A percentile compares a stretch with the other conserved stretches of the same genome.
phyloP scores from a whole-genome alignment of 1,140 invertebrate species.

The Laupala kohalensis region DNA sequence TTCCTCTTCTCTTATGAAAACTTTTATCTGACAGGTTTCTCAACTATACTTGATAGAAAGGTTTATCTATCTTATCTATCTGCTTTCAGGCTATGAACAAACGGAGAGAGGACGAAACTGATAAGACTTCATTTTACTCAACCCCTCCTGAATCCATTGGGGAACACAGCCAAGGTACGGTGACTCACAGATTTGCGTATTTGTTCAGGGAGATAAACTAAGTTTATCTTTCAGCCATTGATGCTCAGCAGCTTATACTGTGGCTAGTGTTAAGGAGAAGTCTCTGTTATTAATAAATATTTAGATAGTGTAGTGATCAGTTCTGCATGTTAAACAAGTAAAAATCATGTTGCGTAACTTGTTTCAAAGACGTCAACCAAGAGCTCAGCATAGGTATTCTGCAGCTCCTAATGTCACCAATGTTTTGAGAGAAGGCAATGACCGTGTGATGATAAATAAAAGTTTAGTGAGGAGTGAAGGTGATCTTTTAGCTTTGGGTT shows the following conservation, averaged over 20 bases:
- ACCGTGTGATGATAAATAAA: neutral
- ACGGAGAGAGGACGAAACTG: conserved; percentile 27
- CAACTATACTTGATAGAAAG: too few species aligned
- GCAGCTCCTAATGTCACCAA: neutral
- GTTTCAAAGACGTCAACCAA: neutral
- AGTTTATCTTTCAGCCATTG: neutral
- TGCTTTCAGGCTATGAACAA: conserved; percentile 28
- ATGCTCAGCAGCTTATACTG: too few species aligned
- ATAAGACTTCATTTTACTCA: conserved; percentile 22
- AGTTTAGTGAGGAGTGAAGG: neutral
- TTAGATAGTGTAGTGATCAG: neutral
- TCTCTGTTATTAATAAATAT: neutral
- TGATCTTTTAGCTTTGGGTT: neutral
- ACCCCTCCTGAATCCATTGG: conserved; percentile 29
- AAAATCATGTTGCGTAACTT: neutral
- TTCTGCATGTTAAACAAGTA: neutral
- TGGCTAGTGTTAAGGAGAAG: too few species aligned
- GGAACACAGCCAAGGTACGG: conserved; percentile 29
- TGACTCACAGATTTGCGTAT: neutral
- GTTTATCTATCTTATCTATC: conserved; percentile 2
- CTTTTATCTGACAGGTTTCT: neutral
- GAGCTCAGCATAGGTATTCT: neutral
- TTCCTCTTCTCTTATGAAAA: too few species aligned
- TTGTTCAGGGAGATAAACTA: neutral
- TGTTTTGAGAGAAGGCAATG: neutral